Conservation (phyloP, 2,888 invertebrate genomes). For the Epinotia brunnichana region DNA sequence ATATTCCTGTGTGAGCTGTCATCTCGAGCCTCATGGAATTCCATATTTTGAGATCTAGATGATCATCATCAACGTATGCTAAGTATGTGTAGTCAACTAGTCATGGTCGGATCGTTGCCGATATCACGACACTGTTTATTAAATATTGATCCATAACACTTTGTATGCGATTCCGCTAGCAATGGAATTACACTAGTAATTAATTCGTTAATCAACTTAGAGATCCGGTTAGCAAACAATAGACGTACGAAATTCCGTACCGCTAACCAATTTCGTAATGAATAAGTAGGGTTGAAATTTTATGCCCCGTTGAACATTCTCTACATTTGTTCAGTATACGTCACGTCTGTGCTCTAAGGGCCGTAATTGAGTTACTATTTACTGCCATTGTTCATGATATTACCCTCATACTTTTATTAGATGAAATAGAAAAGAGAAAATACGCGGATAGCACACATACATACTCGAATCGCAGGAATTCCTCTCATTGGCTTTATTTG, state of each 20-base stretch:
- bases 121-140: slow-evolving; percentile 1
- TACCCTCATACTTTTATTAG: slow-evolving; percentile 38
- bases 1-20: neutral
- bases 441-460: slow-evolving; percentile 39
- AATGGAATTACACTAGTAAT: slow-evolving; percentile 61
- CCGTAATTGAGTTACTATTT: slow-evolving; percentile 42
- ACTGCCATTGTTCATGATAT: slow-evolving; percentile 40
- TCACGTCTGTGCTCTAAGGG: slow-evolving; percentile 26
- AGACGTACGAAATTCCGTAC: slow-evolving; percentile 54
- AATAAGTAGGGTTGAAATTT: slow-evolving; percentile 48
- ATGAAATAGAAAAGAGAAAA: slow-evolving; percentile 41
- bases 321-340: slow-evolving; percentile 18
- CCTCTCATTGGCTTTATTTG: slow-evolving; percentile 53
- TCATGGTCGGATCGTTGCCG: neutral
- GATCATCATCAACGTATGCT: neutral
- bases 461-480: slow-evolving; percentile 37
- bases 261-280: slow-evolving; percentile 49
- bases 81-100: neutral
- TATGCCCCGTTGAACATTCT: slow-evolving; percentile 50
- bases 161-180: slow-evolving; percentile 60
- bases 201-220: slow-evolving; percentile 67
- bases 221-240: slow-evolving; percentile 63
- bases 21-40: neutral
- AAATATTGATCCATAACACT: slow-evolving; percentile 55
- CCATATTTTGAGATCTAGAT: neutral